These are phyloP conservation scores for Myotis lucifugus DNA, from an alignment of 2,113 vertebrate species.

Conservation along the genomic window DNA sequence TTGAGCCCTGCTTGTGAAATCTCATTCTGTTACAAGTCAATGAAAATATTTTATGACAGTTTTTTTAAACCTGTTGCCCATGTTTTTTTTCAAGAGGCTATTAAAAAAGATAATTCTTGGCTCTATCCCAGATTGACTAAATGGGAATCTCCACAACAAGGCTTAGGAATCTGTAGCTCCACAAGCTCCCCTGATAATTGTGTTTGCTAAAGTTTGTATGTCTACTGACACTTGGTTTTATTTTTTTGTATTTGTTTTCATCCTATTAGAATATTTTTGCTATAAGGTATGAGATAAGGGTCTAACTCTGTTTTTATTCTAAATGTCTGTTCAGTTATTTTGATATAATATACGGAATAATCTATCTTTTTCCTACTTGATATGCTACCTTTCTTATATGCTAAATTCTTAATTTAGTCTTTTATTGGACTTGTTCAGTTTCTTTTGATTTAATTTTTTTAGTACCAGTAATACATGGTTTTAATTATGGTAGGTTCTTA, in stretches of 20 bases:
- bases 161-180: background rate
- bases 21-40: background rate
- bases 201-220: background rate
- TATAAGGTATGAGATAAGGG: background rate
- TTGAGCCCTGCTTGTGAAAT: constrained; percentile 32
- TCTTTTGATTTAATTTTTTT: background rate
- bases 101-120: background rate
- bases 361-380: background rate
- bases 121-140: background rate
- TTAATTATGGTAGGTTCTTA: constrained; percentile 18
- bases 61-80: background rate
- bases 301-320: background rate
- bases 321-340: background rate
- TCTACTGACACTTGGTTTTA: background rate
- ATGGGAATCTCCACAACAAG: background rate
- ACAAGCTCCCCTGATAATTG: background rate
- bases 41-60: background rate
- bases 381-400: background rate
- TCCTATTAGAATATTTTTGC: background rate
- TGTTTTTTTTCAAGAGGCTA: background rate
- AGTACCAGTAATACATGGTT: background rate
- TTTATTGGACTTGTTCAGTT: background rate
- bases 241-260: background rate
- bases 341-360: background rate
- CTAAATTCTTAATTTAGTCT: constrained; percentile 3